Percentiles rank a stretch among this genome's conserved stretches.
phyloP scores from a whole-genome alignment of 2,797 vertebrate genomes.

The Ctenochaetus hawaiiensis region DNA sequence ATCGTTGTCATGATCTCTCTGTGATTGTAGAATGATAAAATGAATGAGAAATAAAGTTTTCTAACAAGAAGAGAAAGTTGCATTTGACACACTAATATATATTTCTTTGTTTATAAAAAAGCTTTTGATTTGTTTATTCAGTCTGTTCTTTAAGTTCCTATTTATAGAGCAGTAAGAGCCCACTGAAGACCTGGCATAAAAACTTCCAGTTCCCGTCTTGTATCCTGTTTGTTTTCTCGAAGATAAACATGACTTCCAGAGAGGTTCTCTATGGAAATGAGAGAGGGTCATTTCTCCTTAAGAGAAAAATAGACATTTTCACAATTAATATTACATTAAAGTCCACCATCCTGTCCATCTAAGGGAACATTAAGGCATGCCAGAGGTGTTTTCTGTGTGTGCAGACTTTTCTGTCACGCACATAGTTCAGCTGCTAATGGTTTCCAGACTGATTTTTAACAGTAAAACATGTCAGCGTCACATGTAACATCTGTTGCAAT shows the following conservation, averaged over 20 bases:
- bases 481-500: constrained; percentile 55
- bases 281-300: neutral
- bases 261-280: neutral
- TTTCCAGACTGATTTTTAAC: constrained; percentile 59
- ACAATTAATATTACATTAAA: neutral
- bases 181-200: too few relatives aligned
- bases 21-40: neutral
- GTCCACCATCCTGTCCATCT: neutral
- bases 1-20: neutral
- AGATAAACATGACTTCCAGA: neutral
- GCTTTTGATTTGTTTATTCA: too few relatives aligned
- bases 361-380: neutral
- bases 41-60: neutral
- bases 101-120: too few relatives aligned
- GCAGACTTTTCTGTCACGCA: constrained; percentile 13
- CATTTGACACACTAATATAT: too few relatives aligned
- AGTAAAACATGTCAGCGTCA: constrained; percentile 40
- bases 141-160: too few relatives aligned
- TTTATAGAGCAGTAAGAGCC: too few relatives aligned
- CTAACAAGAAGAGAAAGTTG: too few relatives aligned
- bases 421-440: constrained; percentile 27
- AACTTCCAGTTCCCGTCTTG: too few relatives aligned
- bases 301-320: constrained; percentile 5
- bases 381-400: constrained; percentile 26
- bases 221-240: neutral